Evolutionary conservation across 2,797 vertebrate species (phyloP), one percentile per base, ranked within the genome.

Genomic region (Pangasius macronema): DNA sequence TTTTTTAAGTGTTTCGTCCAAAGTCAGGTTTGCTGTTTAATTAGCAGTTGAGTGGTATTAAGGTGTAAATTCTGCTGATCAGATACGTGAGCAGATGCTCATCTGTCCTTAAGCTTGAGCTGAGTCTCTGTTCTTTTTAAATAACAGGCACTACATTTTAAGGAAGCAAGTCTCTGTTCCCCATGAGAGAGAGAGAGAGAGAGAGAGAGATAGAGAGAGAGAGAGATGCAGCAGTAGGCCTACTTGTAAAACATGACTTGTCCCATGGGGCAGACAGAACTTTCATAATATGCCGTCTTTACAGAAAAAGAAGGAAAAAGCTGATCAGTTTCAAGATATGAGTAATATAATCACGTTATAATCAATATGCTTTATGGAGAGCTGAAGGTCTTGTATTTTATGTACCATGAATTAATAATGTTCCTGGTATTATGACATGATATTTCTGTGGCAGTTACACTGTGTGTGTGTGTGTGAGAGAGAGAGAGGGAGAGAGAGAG

Each of bases 371-470:
- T 65, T 83, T 76, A 65, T 83, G 33, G 30, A 59, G 16, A 39
- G 30, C 39, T 67, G 22, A 84, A n/a, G 36, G 20, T 13, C 27
- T 84, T 83, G 42, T 36, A 55, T 67, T 46, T 65, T 76, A 42
- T n/a, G 16, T 18, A 6, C 9, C 70, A 84, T 87, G 49, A 67
- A 55, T 77, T 84, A n/a, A 84, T 83, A 87, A 87, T 79, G 82
- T 13, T 86, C 14, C 24, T 63, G 46, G 49, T 82, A 42, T 63
- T 83, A 33, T 36, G 55, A 61, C 24, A 65, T n/a, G 36, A 22
- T 65, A 27, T 77, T 30, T 87, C 82, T 83, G 3, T 86, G 53
- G 85, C 82, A 85, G 79, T 86, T 65, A 89, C 75, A 80, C 53
- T 76, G 6, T 77, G 7, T 77, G 36, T 72, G 18, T 70, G 33